Conservation (phyloP, 2,888 invertebrate species). For the Zaprionus bogoriensis region DNA sequence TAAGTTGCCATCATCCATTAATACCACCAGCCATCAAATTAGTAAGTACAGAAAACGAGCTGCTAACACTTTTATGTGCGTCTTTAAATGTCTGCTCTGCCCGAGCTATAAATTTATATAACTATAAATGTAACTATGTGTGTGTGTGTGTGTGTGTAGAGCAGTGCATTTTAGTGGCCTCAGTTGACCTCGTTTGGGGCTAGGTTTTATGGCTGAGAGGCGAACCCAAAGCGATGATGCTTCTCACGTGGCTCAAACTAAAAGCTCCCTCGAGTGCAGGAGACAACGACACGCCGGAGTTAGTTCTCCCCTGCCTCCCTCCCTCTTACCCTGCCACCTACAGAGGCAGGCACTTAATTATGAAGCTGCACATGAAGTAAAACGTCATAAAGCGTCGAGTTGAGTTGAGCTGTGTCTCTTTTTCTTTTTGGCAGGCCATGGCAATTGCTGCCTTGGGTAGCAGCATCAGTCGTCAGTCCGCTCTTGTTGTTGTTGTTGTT, state of each 20-base stretch:
- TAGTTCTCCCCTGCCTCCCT: conserved; percentile 8
- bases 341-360: conserved; percentile 72
- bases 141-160: conserved; percentile 25
- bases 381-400: conserved; percentile 78
- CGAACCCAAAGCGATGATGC: conserved; percentile 65
- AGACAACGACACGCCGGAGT: conserved; percentile 44
- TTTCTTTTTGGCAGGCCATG: conserved; percentile 23
- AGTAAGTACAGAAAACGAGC: conserved; percentile 77
- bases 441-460: conserved; percentile 60
- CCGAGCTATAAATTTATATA: conserved; percentile 3
- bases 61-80: conserved; percentile 73
- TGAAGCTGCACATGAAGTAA: conserved; percentile 77
- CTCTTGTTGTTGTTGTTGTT: conserved; percentile 26
- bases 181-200: conserved; percentile 74
- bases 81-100: conserved; percentile 60
- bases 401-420: conserved; percentile 39
- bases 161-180: conserved; percentile 71
- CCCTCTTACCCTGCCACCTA: not conserved
- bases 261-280: conserved; percentile 70
- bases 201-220: conserved; percentile 65
- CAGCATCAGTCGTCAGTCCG: conserved; percentile 59
- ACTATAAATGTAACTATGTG: conserved; percentile 1
- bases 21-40: conserved; percentile 74
- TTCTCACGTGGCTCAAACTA: conserved; percentile 78
- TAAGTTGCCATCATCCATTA: conserved; percentile 73